Evolutionary conservation across 2,888 invertebrate species (phyloP).

Genomic region (Drosophila emarginata): DNA sequence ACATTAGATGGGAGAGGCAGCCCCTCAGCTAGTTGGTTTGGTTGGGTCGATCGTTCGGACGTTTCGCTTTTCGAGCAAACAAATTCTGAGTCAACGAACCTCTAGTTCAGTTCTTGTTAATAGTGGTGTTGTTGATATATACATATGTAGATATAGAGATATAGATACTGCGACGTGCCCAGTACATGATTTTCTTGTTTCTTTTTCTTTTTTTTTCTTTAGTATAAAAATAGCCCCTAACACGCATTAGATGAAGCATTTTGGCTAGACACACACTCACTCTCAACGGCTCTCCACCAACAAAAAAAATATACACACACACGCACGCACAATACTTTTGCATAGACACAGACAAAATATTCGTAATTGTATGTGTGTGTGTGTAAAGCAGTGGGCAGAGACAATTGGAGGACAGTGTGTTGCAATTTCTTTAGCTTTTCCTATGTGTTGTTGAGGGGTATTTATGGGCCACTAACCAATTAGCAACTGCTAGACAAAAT

Average conservation of each 20-base stretch:
- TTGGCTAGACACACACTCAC: slow-evolving; percentile 42
- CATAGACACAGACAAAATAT: slow-evolving; percentile 36
- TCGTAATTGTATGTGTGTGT: not conserved
- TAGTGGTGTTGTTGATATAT: slow-evolving; percentile 29
- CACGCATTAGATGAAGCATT: slow-evolving; percentile 62
- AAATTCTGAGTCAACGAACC: slow-evolving; percentile 68
- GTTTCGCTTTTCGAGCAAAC: slow-evolving; percentile 1
- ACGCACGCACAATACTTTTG: slow-evolving; percentile 47
- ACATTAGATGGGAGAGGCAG: slow-evolving; percentile 36
- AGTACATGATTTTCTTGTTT: slow-evolving; percentile 39
- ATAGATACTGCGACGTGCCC: slow-evolving; percentile 57
- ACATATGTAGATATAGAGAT: slow-evolving; percentile 48
- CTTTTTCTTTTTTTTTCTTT: slow-evolving; percentile 40
- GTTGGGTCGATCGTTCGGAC: not conserved
- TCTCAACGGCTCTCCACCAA: slow-evolving; percentile 9
- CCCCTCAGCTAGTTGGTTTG: not conserved
- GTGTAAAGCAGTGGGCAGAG: slow-evolving; percentile 26
- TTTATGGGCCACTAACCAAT: slow-evolving; percentile 49
- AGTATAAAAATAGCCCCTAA: slow-evolving; percentile 46
- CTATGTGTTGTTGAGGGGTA: slow-evolving; percentile 13
- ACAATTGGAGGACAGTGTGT: slow-evolving; percentile 51
- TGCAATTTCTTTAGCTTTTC: not conserved
- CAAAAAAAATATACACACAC: slow-evolving; percentile 34
- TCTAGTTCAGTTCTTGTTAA: slow-evolving; percentile 24
- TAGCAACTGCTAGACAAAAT: slow-evolving; percentile 45